Evolutionary conservation across 2,797 vertebrate genomes (phyloP), one percentile per base, ranked within the genome.

Genomic region (Lithobates sylvaticus): DNA sequence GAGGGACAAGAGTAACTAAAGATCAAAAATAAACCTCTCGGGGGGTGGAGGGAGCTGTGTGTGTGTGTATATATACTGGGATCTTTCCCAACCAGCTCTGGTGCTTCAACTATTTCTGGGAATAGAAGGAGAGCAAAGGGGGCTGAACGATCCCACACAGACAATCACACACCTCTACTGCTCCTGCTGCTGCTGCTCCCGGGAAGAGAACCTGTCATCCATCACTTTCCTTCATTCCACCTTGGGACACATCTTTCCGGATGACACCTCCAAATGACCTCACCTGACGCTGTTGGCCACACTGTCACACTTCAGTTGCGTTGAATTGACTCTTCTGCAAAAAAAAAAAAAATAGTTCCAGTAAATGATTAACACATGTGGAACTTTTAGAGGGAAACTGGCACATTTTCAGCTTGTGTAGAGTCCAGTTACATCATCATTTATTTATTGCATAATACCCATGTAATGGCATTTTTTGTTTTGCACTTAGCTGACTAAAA

Each of bases 21-120:
- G 94, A 96, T 97, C 96, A 95, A 96, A 98, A 98, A 97, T 97
- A 96, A 96, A 95, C 95, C 94, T 95, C 96, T 95, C 94, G 39
- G 76, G 81, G 95, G 93, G 95, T 93, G 93, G 91, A 93, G 94
- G 93, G 92, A 92, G 93, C 94, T 39, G 39, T 39, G 39, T 39
- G 36, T 39, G 68, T 54, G 21, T 89, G 96, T 98, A 98, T 98
- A 99, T 98, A 98, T 97, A 97, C 93, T 90, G 91, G 92, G 89
- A 93, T 91, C 90, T 89, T 89, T 54, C 75, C 91, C 94, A 91
- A 92, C 91, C 92, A 92, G 92, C 92, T 90, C 23, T 87, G 88
- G 91, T 88, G 90, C 90, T 91, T 89, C 84, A 82, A 90, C 91
- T 86, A 42, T 71, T 86, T 79, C 76, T 84, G 61, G 68, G 81